These are phyloP conservation scores for Martes martes DNA, from an alignment of 2,113 vertebrate genomes.

Conservation along the genomic window DNA sequence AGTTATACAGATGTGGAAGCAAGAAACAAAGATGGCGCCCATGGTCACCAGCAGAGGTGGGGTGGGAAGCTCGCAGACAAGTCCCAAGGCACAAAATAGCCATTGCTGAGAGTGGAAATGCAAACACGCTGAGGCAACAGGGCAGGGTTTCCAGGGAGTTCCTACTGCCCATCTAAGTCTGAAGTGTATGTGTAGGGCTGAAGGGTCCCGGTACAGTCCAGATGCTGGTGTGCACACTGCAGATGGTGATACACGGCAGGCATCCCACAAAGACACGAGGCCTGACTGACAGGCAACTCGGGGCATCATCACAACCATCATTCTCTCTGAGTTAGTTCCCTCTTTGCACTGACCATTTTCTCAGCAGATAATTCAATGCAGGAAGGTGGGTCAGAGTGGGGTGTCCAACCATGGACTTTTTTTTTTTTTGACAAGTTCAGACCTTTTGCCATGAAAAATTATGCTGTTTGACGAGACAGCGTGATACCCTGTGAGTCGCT, in stretches of 20 bases:
- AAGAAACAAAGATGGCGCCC: background rate
- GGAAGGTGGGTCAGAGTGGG: background rate
- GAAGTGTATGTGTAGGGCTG: background rate
- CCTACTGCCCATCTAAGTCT: background rate
- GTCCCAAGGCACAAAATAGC: background rate
- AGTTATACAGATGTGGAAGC: background rate
- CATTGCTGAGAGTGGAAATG: background rate
- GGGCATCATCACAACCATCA: background rate
- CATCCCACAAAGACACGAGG: no score
- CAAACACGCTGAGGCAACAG: background rate
- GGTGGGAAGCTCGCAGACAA: background rate
- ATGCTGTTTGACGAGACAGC: background rate
- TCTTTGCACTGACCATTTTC: background rate
- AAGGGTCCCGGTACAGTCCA: background rate
- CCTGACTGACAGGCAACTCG: background rate
- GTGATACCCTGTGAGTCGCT: no score
- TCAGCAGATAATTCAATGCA: background rate
- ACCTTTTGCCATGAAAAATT: background rate
- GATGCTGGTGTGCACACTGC: background rate
- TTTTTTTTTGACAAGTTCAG: background rate
- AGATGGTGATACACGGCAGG: rapidly evolving
- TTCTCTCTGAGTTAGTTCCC: background rate
- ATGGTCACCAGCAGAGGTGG: background rate
- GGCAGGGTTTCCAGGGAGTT: background rate
- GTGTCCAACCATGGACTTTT: background rate